These are phyloP conservation scores for Epicampocera succincta DNA, from an alignment of 2,888 invertebrate species.

Conservation along the genomic window DNA sequence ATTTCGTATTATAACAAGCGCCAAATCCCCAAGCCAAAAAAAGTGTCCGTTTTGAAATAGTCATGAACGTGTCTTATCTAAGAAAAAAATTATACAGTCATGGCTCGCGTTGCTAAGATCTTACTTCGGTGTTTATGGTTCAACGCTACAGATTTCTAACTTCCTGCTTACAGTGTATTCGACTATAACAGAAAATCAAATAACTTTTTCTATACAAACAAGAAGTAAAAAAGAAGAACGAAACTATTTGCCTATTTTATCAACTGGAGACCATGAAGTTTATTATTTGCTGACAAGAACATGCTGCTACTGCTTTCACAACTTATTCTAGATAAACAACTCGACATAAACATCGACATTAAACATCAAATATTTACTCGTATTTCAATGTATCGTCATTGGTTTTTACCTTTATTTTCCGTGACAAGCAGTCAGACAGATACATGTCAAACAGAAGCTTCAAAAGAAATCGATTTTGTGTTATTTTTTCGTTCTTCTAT, in stretches of 20 bases:
- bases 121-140: too few relatives aligned
- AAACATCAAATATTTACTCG: too few relatives aligned
- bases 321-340: conserved; percentile 4
- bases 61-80: too few relatives aligned
- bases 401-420: too few relatives aligned
- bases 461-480: conserved; percentile 46
- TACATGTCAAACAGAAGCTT: conserved; percentile 57
- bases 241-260: conserved; percentile 58
- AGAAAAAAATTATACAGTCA: too few relatives aligned
- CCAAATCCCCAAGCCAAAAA: too few relatives aligned
- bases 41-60: too few relatives aligned
- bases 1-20: too few relatives aligned
- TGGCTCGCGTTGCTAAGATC: too few relatives aligned
- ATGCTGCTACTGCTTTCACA: conserved; percentile 6
- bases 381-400: too few relatives aligned
- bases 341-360: background rate
- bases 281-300: conserved; percentile 20
- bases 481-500: conserved; percentile 17
- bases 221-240: conserved; percentile 42
- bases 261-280: conserved; percentile 29
- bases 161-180: too few relatives aligned
- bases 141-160: too few relatives aligned
- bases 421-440: conserved; percentile 38
- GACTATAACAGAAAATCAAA: conserved; percentile 29
- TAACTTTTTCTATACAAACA: conserved; percentile 21